Conservation (phyloP, 2,888 invertebrate species). For the Phasia obesa region DNA sequence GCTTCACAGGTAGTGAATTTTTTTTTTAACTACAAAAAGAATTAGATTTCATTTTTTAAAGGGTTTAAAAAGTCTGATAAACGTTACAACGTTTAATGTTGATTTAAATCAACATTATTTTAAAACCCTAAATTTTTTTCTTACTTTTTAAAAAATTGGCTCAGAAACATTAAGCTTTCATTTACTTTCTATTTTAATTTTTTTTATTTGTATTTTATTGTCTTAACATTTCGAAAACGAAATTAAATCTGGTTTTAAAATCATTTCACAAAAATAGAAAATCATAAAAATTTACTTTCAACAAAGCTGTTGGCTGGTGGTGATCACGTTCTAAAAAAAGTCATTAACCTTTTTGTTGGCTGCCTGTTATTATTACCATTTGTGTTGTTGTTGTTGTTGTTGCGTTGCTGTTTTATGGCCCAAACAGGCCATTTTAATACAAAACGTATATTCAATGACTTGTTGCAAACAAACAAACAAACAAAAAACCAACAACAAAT, state of each 20-base stretch:
- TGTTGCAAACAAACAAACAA: constrained; percentile 47
- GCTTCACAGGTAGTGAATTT: too few relatives aligned
- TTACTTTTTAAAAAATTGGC: too few relatives aligned
- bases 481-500: neutral
- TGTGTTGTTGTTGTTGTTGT: neutral
- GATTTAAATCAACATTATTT: too few relatives aligned
- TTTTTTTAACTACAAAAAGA: too few relatives aligned
- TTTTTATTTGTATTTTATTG: too few relatives aligned
- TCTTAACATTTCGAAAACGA: neutral
- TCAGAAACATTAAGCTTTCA: too few relatives aligned
- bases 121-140: too few relatives aligned
- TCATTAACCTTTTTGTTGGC: constrained; percentile 61
- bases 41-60: too few relatives aligned
- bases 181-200: neutral
- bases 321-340: constrained; percentile 51
- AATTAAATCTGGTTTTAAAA: constrained; percentile 21
- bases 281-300: neutral
- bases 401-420: constrained; percentile 39
- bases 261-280: constrained; percentile 18
- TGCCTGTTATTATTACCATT: constrained; percentile 26
- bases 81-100: too few relatives aligned
- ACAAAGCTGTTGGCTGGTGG: constrained; percentile 30
- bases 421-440: constrained; percentile 48
- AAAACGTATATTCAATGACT: constrained; percentile 44
- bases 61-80: too few relatives aligned